Percentiles rank a stretch among this genome's conserved stretches.
Conservation (phyloP, 1,140 invertebrate species). For the Mercenaria mercenaria region DNA sequence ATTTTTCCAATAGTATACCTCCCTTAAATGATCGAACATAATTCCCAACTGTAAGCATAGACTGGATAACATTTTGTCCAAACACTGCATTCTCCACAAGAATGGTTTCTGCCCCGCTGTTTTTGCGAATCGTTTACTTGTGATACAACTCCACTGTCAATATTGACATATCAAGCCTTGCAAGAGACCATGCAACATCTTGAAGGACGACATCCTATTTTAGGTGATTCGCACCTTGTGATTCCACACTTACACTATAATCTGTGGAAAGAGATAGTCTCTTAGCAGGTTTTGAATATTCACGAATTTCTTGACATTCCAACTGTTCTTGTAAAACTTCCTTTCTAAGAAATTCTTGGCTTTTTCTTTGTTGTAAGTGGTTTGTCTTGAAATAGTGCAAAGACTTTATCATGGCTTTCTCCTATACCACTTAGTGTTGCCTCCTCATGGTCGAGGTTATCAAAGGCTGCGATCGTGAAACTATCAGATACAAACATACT, state of each 20-base stretch:
- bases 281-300: no score
- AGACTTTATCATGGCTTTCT: constrained; percentile 38
- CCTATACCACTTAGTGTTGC: constrained; percentile 33
- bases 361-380: background rate
- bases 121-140: background rate
- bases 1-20: constrained; percentile 2
- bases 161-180: constrained; percentile 10
- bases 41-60: background rate
- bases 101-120: constrained; percentile 41
- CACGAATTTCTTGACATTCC: background rate
- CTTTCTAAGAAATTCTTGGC: constrained; percentile 22
- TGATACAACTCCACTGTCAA: background rate
- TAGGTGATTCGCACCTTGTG: no score
- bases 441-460: constrained; percentile 41
- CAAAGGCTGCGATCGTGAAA: constrained; percentile 41
- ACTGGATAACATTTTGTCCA: constrained; percentile 39
- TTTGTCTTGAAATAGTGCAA: constrained; percentile 29
- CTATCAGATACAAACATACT: background rate
- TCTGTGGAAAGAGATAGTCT: no score
- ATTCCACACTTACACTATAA: no score
- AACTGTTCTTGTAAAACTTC: constrained; percentile 5
- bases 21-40: constrained; percentile 37
- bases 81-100: background rate
- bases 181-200: constrained; percentile 31
- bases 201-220: no score